These are phyloP conservation scores for Carcharodon carcharias DNA, from an alignment of 2,797 vertebrate genomes.

Conservation along the genomic window DNA sequence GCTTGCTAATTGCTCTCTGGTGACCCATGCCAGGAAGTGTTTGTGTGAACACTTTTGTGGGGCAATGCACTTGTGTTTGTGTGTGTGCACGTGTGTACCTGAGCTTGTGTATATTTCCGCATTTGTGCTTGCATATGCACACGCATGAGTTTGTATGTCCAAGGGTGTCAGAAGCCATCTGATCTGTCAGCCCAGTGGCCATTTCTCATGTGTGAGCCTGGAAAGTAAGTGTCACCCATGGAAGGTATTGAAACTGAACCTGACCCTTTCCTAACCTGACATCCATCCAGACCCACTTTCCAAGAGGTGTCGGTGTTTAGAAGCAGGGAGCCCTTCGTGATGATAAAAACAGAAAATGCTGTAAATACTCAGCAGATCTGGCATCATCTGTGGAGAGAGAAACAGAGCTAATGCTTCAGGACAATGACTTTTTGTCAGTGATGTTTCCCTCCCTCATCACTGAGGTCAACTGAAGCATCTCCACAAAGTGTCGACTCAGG, in stretches of 20 bases:
- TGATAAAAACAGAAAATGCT: neutral
- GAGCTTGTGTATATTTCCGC: neutral
- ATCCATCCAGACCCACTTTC: neutral
- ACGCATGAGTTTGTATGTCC: constrained; percentile 37
- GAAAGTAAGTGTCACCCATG: neutral
- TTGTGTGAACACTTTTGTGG: neutral
- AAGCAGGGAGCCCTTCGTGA: neutral
- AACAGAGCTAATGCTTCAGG: neutral
- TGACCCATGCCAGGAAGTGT: neutral
- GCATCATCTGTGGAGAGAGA: neutral
- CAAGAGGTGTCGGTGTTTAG: neutral
- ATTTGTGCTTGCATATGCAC: neutral
- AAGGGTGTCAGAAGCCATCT: neutral
- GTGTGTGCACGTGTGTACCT: neutral
- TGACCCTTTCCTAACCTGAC: neutral
- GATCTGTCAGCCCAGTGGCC: neutral
- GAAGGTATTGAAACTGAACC: neutral
- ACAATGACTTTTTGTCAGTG: neutral
- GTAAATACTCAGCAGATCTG: neutral
- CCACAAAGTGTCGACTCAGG: neutral
- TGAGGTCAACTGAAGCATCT: neutral
- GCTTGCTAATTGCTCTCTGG: neutral
- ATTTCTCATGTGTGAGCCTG: neutral
- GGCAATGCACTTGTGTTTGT: neutral
- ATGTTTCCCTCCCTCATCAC: no score